Evolutionary conservation across 64 coral and sea anemone species (phyloP), one percentile per base, ranked within the genome.

Genomic region (Stichodactyla helianthus): DNA sequence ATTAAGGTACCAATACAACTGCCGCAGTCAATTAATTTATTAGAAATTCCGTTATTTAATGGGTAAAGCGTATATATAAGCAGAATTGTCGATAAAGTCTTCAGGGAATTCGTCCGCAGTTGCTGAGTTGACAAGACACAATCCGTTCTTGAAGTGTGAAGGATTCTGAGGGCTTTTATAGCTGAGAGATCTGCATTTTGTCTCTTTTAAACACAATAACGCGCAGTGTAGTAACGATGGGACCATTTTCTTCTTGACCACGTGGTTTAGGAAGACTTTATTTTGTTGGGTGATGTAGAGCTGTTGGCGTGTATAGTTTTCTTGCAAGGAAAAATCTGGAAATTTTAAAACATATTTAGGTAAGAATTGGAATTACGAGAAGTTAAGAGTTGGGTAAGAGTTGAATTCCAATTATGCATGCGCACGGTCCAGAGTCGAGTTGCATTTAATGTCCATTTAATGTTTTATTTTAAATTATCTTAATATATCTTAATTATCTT

Each of bases 21-120:
- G 35, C 35, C 4, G 35, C 35, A 44, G 35, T 44, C 35, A 44
- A 44, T 44, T 44, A 44, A 44, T 44, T 44, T 44, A 44, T 44
- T 44, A 44, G 35, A 44, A 44, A 44, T 44, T 44, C 35, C 62
- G 10, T 65, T 65, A 74, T 23, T 74, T 74, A 4, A 74, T 74
- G 27, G 68, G 68, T 74, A 74, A 74, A 12, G 26, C 68, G 10
- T 74, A 74, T 74, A 74, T 31, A 9, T 27, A 74, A 2, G 7
- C 68, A 74, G 68, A 74, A 74, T 74, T 74, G 25, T 74, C 68
- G 10, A 74, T 23, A 35, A 74, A 74, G 12, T 74, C 68, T 74
- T 74, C 68, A 74, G 68, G 68, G 68, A 74, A 74, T 31, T 74
- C 68, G 4, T 74, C 25, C 25, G 68, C 68, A 4, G 68, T 74